Evolutionary conservation across 1,140 invertebrate genomes (phyloP).

Genomic region (Dinoponera quadriceps): DNA sequence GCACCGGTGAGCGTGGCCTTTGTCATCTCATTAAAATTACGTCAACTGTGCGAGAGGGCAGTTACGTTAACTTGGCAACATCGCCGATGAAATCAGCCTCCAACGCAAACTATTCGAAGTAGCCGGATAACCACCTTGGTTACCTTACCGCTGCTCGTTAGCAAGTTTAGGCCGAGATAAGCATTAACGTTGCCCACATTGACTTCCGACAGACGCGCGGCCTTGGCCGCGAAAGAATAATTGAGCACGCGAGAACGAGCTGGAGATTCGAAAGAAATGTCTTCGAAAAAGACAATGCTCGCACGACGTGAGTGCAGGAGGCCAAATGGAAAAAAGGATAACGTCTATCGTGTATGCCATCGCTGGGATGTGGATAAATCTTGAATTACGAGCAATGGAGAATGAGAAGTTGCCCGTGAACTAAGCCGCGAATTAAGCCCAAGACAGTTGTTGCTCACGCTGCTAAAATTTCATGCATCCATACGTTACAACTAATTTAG

Average conservation of each 20-base stretch:
- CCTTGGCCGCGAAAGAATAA: slow-evolving; percentile 40
- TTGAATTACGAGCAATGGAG: no score
- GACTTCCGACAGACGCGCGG: not conserved
- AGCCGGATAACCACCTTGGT: slow-evolving; percentile 25
- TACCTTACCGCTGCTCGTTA: slow-evolving; percentile 38
- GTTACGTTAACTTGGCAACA: slow-evolving; percentile 39
- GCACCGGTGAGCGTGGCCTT: slow-evolving; percentile 3
- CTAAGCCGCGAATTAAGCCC: no score
- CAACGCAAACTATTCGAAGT: slow-evolving; percentile 49
- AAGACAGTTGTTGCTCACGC: no score
- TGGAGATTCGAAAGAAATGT: not conserved
- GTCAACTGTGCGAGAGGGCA: slow-evolving; percentile 28
- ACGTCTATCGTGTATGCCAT: not conserved
- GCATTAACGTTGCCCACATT: slow-evolving; percentile 21
- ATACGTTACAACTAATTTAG: no score
- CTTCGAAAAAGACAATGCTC: not conserved
- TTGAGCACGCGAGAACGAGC: not conserved
- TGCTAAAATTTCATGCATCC: no score
- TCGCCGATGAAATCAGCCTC: slow-evolving; percentile 47
- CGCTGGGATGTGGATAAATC: no score
- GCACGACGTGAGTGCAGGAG: no score
- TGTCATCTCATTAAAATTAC: slow-evolving; percentile 65
- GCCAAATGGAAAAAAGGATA: not conserved
- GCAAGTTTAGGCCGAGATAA: slow-evolving; percentile 50
- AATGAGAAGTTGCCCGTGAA: no score